These are phyloP conservation scores for Heliocidaris erythrogramma DNA, from an alignment of 35 echinoderm and acorn worm species.

Conservation along the genomic window DNA sequence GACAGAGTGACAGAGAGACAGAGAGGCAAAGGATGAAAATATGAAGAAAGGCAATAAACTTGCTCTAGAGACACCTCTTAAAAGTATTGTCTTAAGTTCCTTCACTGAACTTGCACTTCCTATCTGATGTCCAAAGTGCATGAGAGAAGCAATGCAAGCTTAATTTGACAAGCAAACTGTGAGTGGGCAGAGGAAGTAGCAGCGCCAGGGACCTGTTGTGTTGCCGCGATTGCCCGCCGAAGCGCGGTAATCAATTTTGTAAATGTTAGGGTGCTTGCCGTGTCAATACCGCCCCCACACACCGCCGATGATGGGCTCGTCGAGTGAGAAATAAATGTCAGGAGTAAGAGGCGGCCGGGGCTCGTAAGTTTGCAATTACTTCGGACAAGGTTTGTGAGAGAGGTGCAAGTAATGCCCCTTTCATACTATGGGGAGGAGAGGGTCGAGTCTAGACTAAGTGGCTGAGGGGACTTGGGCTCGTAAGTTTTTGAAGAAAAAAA, in stretches of 20 bases:
- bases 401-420: neutral
- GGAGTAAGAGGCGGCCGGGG: neutral
- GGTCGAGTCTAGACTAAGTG: too few relatives aligned
- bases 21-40: too few relatives aligned
- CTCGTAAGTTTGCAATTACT: slow-evolving; percentile 17
- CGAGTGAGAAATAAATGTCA: slow-evolving; percentile 11
- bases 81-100: too few relatives aligned
- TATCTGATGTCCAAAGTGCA: neutral
- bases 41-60: too few relatives aligned
- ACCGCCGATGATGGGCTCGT: neutral
- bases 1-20: too few relatives aligned
- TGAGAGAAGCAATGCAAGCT: neutral
- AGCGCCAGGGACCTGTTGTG: neutral
- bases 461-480: too few relatives aligned
- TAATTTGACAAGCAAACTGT: slow-evolving; percentile 3
- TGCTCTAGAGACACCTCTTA: too few relatives aligned
- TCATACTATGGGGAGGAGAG: too few relatives aligned
- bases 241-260: neutral
- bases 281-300: slow-evolving; percentile 14
- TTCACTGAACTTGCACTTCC: too few relatives aligned
- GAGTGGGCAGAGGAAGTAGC: neutral
- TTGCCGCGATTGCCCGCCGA: neutral
- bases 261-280: neutral
- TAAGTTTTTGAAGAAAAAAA: too few relatives aligned
- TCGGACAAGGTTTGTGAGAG: neutral